A percentile compares a stretch with the other conserved stretches of the same genome.
These are phyloP conservation scores for Tetrapedia diversipes DNA, from an alignment of 2,888 invertebrate species.

Conservation along the genomic window DNA sequence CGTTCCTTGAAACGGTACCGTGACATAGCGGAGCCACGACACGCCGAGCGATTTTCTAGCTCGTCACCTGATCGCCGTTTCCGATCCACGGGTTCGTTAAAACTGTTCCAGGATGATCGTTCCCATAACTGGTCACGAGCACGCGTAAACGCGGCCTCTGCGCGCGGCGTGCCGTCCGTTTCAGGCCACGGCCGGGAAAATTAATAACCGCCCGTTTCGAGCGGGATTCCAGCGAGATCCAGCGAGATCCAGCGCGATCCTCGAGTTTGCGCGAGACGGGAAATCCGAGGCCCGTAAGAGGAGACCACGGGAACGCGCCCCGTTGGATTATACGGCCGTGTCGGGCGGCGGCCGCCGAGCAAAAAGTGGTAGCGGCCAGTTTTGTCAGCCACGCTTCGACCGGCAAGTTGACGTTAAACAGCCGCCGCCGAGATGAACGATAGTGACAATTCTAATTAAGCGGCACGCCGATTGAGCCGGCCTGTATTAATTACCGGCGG, in stretches of 20 bases:
- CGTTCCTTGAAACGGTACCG: constrained; percentile 28
- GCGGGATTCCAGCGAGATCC: constrained; percentile 29
- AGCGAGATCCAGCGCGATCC: too few relatives aligned
- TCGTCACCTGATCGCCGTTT: not conserved
- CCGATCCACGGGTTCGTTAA: constrained; percentile 15
- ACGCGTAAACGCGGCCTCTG: not conserved
- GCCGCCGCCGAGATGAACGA: constrained; percentile 62
- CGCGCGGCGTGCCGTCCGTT: not conserved
- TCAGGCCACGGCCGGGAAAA: constrained; percentile 8
- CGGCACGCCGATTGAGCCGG: constrained; percentile 48
- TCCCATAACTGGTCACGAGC: not conserved
- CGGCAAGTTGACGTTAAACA: constrained; percentile 57
- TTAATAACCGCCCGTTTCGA: constrained; percentile 50
- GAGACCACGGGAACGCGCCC: constrained; percentile 32
- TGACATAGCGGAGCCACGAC: constrained; percentile 3
- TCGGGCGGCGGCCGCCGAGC: constrained; percentile 21
- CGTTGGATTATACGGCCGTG: constrained; percentile 48
- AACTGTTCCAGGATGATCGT: not conserved
- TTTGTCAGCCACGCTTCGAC: constrained; percentile 63
- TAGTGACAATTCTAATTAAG: constrained; percentile 69
- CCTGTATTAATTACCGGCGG: constrained; percentile 55
- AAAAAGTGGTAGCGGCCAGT: constrained; percentile 62
- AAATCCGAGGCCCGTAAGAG: constrained; percentile 49
- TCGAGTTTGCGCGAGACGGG: constrained; percentile 38
- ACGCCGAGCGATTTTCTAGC: constrained; percentile 35